Evolutionary conservation across 2,888 invertebrate species (phyloP).

Genomic region (Spodoptera littoralis): DNA sequence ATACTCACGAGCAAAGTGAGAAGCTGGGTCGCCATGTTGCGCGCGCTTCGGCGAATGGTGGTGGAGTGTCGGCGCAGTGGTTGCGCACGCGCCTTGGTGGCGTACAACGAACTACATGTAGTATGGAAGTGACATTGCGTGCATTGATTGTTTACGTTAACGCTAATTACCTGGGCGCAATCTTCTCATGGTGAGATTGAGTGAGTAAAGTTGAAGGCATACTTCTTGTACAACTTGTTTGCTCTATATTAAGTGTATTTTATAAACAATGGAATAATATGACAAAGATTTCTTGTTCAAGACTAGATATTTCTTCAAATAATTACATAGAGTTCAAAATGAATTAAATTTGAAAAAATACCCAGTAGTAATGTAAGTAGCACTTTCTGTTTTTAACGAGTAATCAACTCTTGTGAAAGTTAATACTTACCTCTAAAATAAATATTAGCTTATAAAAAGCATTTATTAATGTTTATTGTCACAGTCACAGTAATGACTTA

Average conservation of each 20-base stretch:
- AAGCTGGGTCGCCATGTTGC: constrained; percentile 78
- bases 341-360: too few relatives aligned
- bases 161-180: constrained; percentile 36
- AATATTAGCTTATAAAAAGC: too few relatives aligned
- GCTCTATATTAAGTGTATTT: too few relatives aligned
- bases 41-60: constrained; percentile 79
- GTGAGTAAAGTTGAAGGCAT: constrained; percentile 9
- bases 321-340: too few relatives aligned
- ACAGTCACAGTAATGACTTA: constrained; percentile 30
- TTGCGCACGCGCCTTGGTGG: constrained; percentile 73
- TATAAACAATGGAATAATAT: too few relatives aligned
- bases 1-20: constrained; percentile 75
- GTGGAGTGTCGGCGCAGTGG: constrained; percentile 74
- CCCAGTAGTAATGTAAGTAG: too few relatives aligned
- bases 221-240: not conserved
- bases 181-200: constrained; percentile 23
- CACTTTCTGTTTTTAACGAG: too few relatives aligned
- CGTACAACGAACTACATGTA: constrained; percentile 60
- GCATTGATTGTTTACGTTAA: constrained; percentile 44
- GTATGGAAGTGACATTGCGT: constrained; percentile 68
- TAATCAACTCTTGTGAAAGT: too few relatives aligned
- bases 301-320: too few relatives aligned
- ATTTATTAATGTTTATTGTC: not conserved
- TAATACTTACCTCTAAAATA: too few relatives aligned
- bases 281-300: too few relatives aligned